phyloP scores from a whole-genome alignment of 23 tunicate genomes.

The Clavelina lepadiformis region DNA sequence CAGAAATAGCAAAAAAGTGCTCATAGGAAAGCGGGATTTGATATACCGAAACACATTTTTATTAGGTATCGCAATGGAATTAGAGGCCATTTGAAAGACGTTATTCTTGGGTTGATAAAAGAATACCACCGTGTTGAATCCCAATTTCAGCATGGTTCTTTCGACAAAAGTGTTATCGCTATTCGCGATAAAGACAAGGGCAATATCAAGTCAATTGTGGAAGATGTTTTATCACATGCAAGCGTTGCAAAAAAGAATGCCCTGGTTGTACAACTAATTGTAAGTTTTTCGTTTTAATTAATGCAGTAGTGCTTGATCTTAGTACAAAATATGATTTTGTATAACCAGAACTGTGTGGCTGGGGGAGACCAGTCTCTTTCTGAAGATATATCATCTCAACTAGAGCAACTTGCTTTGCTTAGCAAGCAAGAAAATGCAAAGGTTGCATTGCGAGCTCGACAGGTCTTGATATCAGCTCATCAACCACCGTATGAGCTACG shows the following conservation, averaged over 20 bases:
- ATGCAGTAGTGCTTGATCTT: constrained; percentile 1
- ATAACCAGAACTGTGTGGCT: constrained; percentile 54
- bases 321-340: background rate
- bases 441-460: constrained; percentile 89
- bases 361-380: constrained; percentile 53
- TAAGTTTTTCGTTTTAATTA: constrained; percentile 40
- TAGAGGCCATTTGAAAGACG: constrained; percentile 84
- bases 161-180: constrained; percentile 84
- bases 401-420: constrained; percentile 68
- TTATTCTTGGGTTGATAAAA: constrained; percentile 47
- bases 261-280: constrained; percentile 74
- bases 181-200: constrained; percentile 75
- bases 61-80: constrained; percentile 85
- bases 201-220: constrained; percentile 57
- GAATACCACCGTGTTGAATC: constrained; percentile 86
- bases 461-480: constrained; percentile 91
- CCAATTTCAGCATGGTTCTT: constrained; percentile 91
- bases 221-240: constrained; percentile 85
- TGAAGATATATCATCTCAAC: constrained; percentile 39
- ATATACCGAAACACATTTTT: too few species aligned
- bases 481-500: constrained; percentile 96
- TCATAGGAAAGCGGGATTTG: too few species aligned
- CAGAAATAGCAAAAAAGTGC: too few species aligned
- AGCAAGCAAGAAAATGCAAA: constrained; percentile 88
- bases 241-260: constrained; percentile 58